Percentiles rank a stretch among this genome's conserved stretches.
Evolutionary conservation across 2,113 vertebrate species (phyloP).

Genomic region (Phalacrocorax aristotelis): DNA sequence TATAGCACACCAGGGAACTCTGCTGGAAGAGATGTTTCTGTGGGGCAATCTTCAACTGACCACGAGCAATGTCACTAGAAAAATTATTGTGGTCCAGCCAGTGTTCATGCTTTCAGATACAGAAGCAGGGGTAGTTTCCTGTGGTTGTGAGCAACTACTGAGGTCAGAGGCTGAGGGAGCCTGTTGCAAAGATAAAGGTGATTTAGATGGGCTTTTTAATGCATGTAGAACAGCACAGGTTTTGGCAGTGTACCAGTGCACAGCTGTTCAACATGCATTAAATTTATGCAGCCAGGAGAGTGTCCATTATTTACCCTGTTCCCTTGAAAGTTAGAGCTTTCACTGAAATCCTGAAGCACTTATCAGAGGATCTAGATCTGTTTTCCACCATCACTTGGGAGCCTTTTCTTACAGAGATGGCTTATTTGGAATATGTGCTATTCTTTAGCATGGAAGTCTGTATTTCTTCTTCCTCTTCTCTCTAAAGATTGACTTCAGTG

Average conservation of each 20-base stretch:
- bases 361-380: neutral
- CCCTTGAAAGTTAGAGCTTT: neutral
- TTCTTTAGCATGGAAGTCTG: neutral
- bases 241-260: neutral
- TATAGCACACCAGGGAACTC: neutral
- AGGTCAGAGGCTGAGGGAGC: neutral
- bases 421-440: neutral
- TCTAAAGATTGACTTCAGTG: neutral
- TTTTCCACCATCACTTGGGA: neutral
- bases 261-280: rapidly evolving
- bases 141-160: neutral
- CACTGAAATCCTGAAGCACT: neutral
- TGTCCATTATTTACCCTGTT: neutral
- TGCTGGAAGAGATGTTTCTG: neutral
- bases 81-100: neutral
- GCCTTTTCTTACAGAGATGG: neutral
- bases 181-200: neutral
- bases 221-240: neutral
- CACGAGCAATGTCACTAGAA: neutral
- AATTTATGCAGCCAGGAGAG: neutral
- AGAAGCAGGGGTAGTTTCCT: neutral
- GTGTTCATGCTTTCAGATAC: neutral
- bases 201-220: neutral
- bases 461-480: neutral
- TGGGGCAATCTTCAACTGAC: neutral